These are phyloP conservation scores for Dryocosmus kuriphilus DNA, from an alignment of 2,888 invertebrate genomes.

Conservation along the genomic window DNA sequence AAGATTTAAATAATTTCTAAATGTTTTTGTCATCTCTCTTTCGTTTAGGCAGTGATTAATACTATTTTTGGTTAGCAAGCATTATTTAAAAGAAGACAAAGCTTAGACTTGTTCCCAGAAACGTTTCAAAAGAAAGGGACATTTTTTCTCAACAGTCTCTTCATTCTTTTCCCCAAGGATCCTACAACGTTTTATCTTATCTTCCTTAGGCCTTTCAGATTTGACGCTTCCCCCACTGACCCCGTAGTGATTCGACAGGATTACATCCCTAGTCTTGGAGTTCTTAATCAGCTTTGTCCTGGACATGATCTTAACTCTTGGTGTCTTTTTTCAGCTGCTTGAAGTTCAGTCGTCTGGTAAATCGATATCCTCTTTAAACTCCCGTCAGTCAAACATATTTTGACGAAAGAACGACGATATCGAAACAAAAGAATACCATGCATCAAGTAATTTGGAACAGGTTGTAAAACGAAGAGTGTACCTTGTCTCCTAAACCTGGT, in stretches of 20 bases:
- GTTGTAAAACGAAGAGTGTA: constrained; percentile 34
- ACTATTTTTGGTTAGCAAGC: background rate
- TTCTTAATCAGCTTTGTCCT: constrained; percentile 33
- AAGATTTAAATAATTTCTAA: no score
- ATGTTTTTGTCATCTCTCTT: background rate
- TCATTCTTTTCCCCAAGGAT: constrained; percentile 2
- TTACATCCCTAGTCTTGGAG: constrained; percentile 17
- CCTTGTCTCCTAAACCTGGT: constrained; percentile 13
- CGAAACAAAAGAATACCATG: constrained; percentile 37
- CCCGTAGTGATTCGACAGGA: constrained; percentile 20
- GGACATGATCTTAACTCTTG: constrained; percentile 26
- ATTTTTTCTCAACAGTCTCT: background rate
- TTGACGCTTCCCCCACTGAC: constrained; percentile 11
- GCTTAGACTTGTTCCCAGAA: background rate
- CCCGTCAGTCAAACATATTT: constrained; percentile 22
- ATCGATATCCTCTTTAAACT: constrained; percentile 27
- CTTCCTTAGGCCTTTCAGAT: constrained; percentile 22
- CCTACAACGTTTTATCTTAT: constrained; percentile 14
- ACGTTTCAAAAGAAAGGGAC: background rate
- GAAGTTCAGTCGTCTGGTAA: constrained; percentile 26
- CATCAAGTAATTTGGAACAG: constrained; percentile 24
- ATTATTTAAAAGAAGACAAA: background rate
- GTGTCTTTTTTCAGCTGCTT: constrained; percentile 5
- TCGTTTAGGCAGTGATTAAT: background rate
- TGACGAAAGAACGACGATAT: constrained; percentile 14